Evolutionary conservation across 1,140 invertebrate species (phyloP).

Genomic region (Steinernema feltiae): DNA sequence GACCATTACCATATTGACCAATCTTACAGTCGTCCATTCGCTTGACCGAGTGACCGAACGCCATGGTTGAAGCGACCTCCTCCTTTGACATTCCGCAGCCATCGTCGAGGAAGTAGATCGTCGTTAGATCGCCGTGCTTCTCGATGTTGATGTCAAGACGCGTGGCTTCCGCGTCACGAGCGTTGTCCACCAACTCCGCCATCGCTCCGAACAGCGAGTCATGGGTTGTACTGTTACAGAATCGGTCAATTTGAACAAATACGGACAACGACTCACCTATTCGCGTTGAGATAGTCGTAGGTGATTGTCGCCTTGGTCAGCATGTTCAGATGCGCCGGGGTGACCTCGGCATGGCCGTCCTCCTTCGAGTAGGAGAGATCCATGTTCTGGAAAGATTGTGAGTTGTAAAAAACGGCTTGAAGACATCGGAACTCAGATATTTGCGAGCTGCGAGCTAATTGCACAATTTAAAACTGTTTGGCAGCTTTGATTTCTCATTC

Average conservation of each 20-base stretch:
- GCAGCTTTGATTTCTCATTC: too few relatives aligned
- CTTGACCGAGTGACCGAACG: not conserved
- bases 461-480: too few relatives aligned
- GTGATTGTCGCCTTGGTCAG: not conserved
- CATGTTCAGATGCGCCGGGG: not conserved
- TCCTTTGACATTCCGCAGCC: slow-evolving; percentile 4
- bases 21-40: not conserved
- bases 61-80: not conserved
- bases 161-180: not conserved
- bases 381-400: too few relatives aligned
- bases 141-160: not conserved
- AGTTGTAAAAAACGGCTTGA: too few relatives aligned
- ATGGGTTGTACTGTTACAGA: not conserved
- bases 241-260: not conserved
- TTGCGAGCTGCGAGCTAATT: too few relatives aligned
- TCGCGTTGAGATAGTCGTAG: not conserved
- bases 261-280: not conserved
- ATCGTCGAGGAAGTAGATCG: not conserved
- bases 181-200: not conserved
- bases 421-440: too few relatives aligned
- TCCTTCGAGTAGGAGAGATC: too few relatives aligned
- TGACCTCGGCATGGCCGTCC: not conserved
- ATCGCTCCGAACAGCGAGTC: not conserved
- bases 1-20: not conserved
- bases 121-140: too few relatives aligned